These are phyloP conservation scores for Cydia strobilella DNA, from an alignment of 1,140 invertebrate genomes.

Conservation along the genomic window DNA sequence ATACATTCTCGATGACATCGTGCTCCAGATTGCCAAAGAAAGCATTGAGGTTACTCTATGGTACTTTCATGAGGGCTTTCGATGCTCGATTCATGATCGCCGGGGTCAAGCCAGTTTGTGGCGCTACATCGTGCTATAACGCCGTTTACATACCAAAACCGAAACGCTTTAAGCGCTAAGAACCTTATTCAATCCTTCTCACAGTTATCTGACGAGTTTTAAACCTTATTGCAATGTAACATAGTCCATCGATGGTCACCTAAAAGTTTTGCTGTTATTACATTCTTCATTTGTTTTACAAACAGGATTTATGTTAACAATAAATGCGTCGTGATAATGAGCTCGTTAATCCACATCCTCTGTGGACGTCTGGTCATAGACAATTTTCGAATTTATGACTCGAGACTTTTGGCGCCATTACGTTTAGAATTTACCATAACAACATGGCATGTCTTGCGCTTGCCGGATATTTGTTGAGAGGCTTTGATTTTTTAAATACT, in stretches of 20 bases:
- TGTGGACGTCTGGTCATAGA: not conserved
- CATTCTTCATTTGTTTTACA: conserved; percentile 1
- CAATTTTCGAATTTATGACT: not conserved
- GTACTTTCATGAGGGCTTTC: not conserved
- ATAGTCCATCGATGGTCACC: not conserved
- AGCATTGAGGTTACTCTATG: not conserved
- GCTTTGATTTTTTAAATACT: not conserved
- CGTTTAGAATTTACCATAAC: not conserved
- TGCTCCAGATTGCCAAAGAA: not conserved
- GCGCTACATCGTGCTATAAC: not conserved
- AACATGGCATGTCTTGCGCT: not conserved
- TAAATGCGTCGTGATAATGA: conserved; percentile 15
- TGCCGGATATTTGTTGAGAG: not conserved
- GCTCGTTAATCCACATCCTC: conserved; percentile 26
- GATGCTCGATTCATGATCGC: conserved; percentile 12
- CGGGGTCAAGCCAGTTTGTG: conserved; percentile 12
- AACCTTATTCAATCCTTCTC: not conserved
- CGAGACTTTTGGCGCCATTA: not conserved
- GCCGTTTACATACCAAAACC: not conserved
- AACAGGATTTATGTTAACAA: conserved; percentile 3
- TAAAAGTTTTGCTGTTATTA: not conserved
- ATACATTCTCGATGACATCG: not conserved
- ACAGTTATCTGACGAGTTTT: not conserved
- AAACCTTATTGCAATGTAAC: not conserved
- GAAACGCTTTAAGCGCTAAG: not conserved